A percentile compares a stretch with the other conserved stretches of the same genome.
phyloP scores from a whole-genome alignment of 2,797 vertebrate species.

The Botia almorhae region DNA sequence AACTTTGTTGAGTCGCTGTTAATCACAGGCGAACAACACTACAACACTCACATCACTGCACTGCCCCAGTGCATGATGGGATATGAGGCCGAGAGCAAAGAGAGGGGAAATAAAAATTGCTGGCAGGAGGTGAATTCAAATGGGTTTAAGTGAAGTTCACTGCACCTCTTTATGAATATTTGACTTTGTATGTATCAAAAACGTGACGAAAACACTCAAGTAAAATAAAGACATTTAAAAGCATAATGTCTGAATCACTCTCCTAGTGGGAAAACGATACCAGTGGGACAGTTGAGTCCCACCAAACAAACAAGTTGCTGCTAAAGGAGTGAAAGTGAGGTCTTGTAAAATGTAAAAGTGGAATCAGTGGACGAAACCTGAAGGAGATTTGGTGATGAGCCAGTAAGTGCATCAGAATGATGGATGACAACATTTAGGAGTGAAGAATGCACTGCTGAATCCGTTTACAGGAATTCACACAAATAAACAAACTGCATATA shows the following conservation, averaged over 20 bases:
- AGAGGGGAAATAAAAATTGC: slow-evolving; percentile 10
- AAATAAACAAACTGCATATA: slow-evolving; percentile 20
- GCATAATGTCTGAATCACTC: background rate
- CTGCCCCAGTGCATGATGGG: slow-evolving; percentile 61
- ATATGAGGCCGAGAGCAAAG: slow-evolving; percentile 47
- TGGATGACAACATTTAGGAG: slow-evolving; percentile 49
- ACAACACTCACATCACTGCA: slow-evolving; percentile 54
- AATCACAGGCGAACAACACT: slow-evolving; percentile 52
- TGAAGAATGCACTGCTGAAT: slow-evolving; percentile 10
- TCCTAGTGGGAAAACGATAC: background rate
- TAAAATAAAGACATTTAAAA: background rate
- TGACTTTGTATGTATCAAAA: slow-evolving; percentile 3
- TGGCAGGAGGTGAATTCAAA: slow-evolving; percentile 34
- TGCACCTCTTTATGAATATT: slow-evolving; percentile 54
- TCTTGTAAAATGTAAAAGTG: background rate
- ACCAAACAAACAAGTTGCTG: slow-evolving; percentile 22
- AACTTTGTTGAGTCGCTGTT: slow-evolving; percentile 69
- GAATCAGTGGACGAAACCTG: background rate
- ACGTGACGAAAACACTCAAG: background rate
- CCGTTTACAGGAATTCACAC: background rate
- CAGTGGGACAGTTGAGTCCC: background rate
- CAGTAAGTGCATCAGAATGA: slow-evolving; percentile 46
- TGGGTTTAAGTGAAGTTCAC: slow-evolving; percentile 42
- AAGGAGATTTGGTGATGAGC: slow-evolving; percentile 31
- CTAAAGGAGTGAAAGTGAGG: slow-evolving; percentile 39